Base-by-base conservation (phyloP, 2,113 vertebrate species). In the Rallus limicola region DNA sequence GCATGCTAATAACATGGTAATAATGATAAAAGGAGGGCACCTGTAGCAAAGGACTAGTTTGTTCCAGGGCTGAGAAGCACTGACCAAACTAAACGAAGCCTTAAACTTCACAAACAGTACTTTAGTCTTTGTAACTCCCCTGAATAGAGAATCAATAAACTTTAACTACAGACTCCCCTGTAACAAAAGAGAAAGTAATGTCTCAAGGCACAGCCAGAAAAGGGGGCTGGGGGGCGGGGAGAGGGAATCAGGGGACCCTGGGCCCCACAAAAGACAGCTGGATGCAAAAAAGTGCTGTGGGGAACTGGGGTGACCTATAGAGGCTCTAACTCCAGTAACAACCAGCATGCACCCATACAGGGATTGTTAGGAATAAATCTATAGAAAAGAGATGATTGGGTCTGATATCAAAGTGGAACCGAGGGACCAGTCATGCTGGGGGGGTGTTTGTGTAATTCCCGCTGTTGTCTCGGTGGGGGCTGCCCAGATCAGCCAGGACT, bases 381-480 rank as follows among this genome's bases (percentile, higher is more conserved):
- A 2, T 10, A 16, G 33, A 11, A 4, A 46, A 19, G 15, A 52
- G 38, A 9, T 46, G 46, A 33, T 46, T 36, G 44, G 53, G 24
- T 21, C 36, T 4, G 28, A 46, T 58, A 36, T 14, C 46, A 29
- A 11, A 69, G 71, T 2, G 2, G 70, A 20, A 38, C 5, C 8
- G 8, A 4, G 20, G 77, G 44, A 14, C 3, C 11, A 74, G 53
- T 33, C 34, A 21, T 23, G 18, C 0, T 19, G 31, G 33, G 9
- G 11, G 11, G 17, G 26, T 52, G 60, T 59, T 33, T 0, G 5
- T 3, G 2, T 31, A 8, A 59, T 65, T 42, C 52, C 68, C n/a
- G 4, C 60, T 44, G 4, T 3, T 9, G 8, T 33, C 14, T 18
- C 4, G 53, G 62, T n/a, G 34, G 40, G 0, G 1, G 59, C 77